Conservation (phyloP, 2,113 vertebrate genomes). For the Heteronetta atricapilla region DNA sequence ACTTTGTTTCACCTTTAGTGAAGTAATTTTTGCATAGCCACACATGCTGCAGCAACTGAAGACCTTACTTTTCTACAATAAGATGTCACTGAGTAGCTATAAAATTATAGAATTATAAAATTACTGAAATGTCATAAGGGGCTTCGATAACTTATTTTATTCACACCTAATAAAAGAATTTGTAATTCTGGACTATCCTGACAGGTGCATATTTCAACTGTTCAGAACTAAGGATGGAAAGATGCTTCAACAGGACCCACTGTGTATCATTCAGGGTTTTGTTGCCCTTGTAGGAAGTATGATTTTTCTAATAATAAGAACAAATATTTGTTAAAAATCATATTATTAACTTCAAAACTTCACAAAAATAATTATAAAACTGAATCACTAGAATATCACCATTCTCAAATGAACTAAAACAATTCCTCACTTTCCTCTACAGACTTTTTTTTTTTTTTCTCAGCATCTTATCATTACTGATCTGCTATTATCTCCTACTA, state of each 20-base stretch:
- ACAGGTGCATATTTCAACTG: not conserved
- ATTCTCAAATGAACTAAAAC: not conserved
- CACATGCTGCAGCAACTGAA: not conserved
- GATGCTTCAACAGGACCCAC: fast-evolving
- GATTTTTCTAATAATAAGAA: not conserved
- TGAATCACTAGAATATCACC: not conserved
- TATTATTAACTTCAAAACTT: not conserved
- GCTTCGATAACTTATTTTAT: not conserved
- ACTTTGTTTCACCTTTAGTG: not conserved
- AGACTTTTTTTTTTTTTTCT: not conserved
- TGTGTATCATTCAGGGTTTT: not conserved
- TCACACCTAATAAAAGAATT: not conserved
- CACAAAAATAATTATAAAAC: not conserved
- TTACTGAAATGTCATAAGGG: not conserved
- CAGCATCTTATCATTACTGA: not conserved
- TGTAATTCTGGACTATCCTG: not conserved
- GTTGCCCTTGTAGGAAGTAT: not conserved
- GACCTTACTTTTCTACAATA: not conserved
- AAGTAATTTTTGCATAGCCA: not conserved
- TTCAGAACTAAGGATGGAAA: not conserved
- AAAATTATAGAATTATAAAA: not conserved
- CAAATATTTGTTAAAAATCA: not conserved
- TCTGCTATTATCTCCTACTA: not conserved
- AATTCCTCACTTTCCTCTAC: not conserved
- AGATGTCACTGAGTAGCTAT: not conserved